phyloP scores from a whole-genome alignment of 2,888 invertebrate genomes.

The Elegia similella region DNA sequence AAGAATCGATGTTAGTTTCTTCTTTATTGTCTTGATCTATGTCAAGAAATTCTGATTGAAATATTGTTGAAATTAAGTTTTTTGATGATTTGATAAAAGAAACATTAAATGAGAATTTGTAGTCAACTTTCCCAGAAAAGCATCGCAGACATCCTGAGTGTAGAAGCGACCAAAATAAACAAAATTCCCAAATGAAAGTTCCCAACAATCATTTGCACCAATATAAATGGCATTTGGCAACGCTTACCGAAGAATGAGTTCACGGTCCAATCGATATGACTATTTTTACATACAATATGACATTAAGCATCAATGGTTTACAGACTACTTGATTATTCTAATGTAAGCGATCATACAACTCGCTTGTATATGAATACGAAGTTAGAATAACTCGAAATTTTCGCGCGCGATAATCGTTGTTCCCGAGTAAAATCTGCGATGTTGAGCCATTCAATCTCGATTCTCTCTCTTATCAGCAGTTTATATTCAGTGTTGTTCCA shows the following conservation, averaged over 20 bases:
- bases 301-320: slow-evolving; percentile 28
- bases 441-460: neutral
- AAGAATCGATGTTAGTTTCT: no score
- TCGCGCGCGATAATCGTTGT: neutral
- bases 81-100: no score
- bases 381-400: neutral
- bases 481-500: neutral
- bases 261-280: slow-evolving; percentile 28
- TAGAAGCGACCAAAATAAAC: neutral
- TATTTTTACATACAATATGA: slow-evolving; percentile 44
- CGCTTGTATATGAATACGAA: neutral
- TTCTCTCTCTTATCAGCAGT: neutral
- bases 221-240: slow-evolving; percentile 50
- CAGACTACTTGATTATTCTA: neutral
- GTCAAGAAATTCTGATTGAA: no score
- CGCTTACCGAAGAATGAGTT: slow-evolving; percentile 41
- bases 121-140: no score
- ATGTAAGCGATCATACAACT: neutral
- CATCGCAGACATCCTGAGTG: no score
- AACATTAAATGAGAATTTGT: no score
- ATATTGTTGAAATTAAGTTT: no score
- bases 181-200: slow-evolving; percentile 5
- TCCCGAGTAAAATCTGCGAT: neutral
- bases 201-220: slow-evolving; percentile 1
- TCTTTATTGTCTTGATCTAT: no score